Conservation (phyloP, 2,113 vertebrate genomes). For the Rutilus rutilus region DNA sequence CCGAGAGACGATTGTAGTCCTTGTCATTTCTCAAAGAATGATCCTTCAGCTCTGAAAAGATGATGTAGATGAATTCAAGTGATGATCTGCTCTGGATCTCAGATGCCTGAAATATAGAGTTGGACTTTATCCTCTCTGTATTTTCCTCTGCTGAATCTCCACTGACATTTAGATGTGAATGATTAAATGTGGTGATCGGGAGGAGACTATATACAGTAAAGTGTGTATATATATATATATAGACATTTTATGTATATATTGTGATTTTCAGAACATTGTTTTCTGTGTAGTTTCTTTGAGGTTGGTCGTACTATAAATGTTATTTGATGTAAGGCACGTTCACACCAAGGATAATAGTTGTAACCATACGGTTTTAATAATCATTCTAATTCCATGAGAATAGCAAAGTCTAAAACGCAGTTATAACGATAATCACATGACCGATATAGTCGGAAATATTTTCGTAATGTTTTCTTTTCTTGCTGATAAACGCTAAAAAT, state of each 20-base stretch:
- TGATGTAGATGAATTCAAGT: neutral
- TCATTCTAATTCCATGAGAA: neutral
- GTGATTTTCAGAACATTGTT: neutral
- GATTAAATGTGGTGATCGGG: neutral
- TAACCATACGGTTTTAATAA: neutral
- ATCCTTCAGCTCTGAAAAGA: neutral
- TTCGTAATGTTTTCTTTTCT: neutral
- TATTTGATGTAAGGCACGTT: neutral
- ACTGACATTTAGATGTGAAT: neutral
- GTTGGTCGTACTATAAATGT: neutral
- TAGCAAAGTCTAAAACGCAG: neutral
- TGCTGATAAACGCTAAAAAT: neutral
- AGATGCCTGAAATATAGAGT: neutral
- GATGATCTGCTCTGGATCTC: neutral
- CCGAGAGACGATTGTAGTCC: neutral
- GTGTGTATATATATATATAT: neutral
- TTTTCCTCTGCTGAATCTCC: neutral
- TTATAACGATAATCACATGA: neutral
- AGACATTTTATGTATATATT: neutral
- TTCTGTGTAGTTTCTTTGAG: neutral
- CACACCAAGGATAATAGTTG: neutral
- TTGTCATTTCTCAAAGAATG: neutral
- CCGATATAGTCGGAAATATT: neutral
- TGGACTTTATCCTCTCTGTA: neutral
- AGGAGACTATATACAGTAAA: neutral